Evolutionary conservation across 2,888 invertebrate species (phyloP).

Genomic region (Enchytraeus crypticus): DNA sequence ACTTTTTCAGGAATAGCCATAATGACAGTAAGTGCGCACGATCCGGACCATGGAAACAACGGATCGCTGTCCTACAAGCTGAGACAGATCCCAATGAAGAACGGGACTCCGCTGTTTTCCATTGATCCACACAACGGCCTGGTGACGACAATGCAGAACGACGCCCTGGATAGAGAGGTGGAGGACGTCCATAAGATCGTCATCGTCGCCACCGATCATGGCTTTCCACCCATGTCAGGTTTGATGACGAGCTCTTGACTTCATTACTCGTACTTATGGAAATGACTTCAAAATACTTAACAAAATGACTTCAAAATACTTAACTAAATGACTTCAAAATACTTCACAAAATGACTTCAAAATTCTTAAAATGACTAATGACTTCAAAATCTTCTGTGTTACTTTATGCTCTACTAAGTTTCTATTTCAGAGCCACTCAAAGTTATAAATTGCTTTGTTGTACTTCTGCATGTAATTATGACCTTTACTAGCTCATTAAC

Average conservation of each 20-base stretch:
- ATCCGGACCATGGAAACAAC: constrained; percentile 91
- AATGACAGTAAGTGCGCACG: constrained; percentile 96
- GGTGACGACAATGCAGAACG: constrained; percentile 33
- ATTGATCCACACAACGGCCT: constrained; percentile 37
- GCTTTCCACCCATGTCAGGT: constrained; percentile 28
- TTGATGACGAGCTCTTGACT: background rate
- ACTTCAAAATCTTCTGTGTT: too few relatives aligned
- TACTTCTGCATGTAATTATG: too few relatives aligned
- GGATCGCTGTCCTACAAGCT: constrained; percentile 54
- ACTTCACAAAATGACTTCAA: too few relatives aligned
- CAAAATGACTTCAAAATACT: too few relatives aligned
- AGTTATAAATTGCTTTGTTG: too few relatives aligned
- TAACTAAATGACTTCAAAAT: too few relatives aligned
- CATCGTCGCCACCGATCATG: constrained; percentile 78
- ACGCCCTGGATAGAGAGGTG: constrained; percentile 39
- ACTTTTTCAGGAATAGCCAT: constrained; percentile 53
- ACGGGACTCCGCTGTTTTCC: constrained; percentile 23
- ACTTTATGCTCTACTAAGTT: too few relatives aligned
- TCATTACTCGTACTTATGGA: too few relatives aligned
- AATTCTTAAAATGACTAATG: too few relatives aligned
- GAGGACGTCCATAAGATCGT: constrained; percentile 64
- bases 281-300: too few relatives aligned
- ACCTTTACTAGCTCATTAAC: too few relatives aligned
- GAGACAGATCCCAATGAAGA: constrained; percentile 25
- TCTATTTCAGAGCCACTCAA: too few relatives aligned